phyloP scores from a whole-genome alignment of 2,888 invertebrate genomes.

The Eupeodes luniger region DNA sequence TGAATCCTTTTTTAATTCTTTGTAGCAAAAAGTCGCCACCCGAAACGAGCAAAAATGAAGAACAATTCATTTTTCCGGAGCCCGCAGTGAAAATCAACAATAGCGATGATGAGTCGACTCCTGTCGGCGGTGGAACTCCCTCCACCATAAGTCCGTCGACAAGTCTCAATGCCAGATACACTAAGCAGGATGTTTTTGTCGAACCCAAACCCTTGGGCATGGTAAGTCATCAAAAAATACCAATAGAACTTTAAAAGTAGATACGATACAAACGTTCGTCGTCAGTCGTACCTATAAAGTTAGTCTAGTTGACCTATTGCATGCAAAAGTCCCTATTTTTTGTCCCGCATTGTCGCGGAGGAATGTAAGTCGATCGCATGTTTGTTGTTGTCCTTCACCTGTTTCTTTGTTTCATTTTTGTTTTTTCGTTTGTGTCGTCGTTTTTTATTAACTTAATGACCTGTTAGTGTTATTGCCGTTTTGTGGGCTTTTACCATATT shows the following conservation, averaged over 20 bases:
- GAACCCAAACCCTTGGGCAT: conserved; percentile 83
- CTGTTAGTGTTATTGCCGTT: conserved; percentile 12
- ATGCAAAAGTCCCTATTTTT: conserved; percentile 52
- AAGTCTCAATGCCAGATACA: conserved; percentile 80
- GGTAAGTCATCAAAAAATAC: conserved; percentile 78
- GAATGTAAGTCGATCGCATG: conserved; percentile 68
- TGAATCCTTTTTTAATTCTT: background rate
- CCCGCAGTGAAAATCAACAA: conserved; percentile 82
- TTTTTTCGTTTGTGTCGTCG: background rate
- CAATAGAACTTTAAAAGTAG: background rate
- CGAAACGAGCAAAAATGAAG: conserved; percentile 78
- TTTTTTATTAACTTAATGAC: conserved; percentile 17
- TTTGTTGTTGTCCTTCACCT: conserved; percentile 69
- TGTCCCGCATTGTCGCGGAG: conserved; percentile 48
- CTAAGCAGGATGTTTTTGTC: conserved; percentile 81
- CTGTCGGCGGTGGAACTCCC: conserved; percentile 82
- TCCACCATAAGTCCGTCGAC: conserved; percentile 82
- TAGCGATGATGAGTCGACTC: conserved; percentile 83
- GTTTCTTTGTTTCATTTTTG: conserved; percentile 10
- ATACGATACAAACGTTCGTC: too few species aligned
- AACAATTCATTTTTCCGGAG: conserved; percentile 83
- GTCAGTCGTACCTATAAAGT: background rate
- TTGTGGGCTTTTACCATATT: conserved; percentile 18
- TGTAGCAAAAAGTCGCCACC: conserved; percentile 79
- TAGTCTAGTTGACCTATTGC: conserved; percentile 42